Base-by-base conservation (phyloP, 2,797 vertebrate species). In the Darevskia mixta region DNA sequence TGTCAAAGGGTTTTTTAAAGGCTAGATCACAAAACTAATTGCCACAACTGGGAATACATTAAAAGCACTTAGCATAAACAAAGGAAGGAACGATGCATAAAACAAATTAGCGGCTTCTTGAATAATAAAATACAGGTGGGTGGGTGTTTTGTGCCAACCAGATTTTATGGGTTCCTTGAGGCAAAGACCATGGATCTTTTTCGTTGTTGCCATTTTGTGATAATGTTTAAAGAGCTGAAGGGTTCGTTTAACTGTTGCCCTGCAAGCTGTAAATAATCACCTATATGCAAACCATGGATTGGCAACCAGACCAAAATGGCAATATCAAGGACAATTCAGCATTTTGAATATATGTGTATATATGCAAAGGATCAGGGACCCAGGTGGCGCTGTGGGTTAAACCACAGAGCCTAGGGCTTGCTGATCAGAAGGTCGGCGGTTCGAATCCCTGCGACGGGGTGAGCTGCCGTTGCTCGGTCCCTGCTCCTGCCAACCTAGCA, bases 11-110 rank as follows among this genome's bases (percentile, higher is more conserved):
- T 4, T 78, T 35, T 91, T 92, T 80, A 83, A 93, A 85, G 2
- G 76, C 8, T 8, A 87, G n/a, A 82, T 0, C 82, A 90, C 93
- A 92, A 49, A 89, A 72, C 73, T 86, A 91, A 86, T 79, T 91
- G 75, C 75, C 29, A 0, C 5, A 78, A 2, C 8, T 87, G n/a
- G 43, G 43, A 88, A 86, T 90, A 58, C 0, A 80, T 86, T 79
- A 86, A 29, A 76, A 29, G 0, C 29, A 86, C 25, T 90, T 88
- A 87, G n/a, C 76, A 55, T 20, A 93, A 89, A 85, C 49, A 86
- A 80, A 82, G 13, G 61, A 84, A 18, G 13, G 86, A 88, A 85
- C 1, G 79, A 58, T 5, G 38, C 13, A 82, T 82, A 89, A 58
- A 45, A 23, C 55, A 89, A 90, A 8, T 49, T 76, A 80, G 1